phyloP scores from a whole-genome alignment of 2,888 invertebrate genomes.

The Pocota personata region DNA sequence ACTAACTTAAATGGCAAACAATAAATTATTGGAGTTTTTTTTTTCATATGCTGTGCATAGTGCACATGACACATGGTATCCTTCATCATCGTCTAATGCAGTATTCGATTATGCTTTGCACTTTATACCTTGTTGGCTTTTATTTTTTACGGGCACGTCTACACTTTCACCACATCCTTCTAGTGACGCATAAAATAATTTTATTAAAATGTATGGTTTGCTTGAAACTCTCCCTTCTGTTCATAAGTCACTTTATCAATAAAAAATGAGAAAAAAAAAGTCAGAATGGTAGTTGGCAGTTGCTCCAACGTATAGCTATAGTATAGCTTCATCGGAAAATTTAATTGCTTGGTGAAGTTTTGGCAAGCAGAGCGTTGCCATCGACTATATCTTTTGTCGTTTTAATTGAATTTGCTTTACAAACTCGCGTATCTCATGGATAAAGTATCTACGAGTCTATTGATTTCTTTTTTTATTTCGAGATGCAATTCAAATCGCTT shows the following conservation, averaged over 20 bases:
- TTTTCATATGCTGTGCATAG: neutral
- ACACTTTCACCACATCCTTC: neutral
- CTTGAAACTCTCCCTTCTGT: neutral
- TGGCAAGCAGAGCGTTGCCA: neutral
- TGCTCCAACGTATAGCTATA: neutral
- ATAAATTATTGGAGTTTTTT: constrained; percentile 14
- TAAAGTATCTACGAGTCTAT: too few relatives aligned
- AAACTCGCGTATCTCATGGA: neutral
- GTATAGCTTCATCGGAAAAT: neutral
- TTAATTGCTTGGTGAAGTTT: constrained; percentile 13
- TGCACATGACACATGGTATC: neutral
- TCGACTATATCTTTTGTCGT: constrained; percentile 5
- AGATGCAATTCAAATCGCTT: neutral
- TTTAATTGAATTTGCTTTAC: constrained; percentile 3
- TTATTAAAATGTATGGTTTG: neutral
- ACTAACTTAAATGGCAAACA: constrained; percentile 30
- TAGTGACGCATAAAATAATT: constrained; percentile 12
- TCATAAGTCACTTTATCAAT: neutral
- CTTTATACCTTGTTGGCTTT: neutral
- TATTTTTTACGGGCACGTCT: neutral
- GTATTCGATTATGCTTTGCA: neutral
- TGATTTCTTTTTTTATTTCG: neutral
- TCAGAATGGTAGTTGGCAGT: neutral
- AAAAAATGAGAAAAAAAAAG: neutral
- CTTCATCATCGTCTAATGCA: neutral